phyloP scores from a whole-genome alignment of 2,113 vertebrate species.

The Fulica atra region DNA sequence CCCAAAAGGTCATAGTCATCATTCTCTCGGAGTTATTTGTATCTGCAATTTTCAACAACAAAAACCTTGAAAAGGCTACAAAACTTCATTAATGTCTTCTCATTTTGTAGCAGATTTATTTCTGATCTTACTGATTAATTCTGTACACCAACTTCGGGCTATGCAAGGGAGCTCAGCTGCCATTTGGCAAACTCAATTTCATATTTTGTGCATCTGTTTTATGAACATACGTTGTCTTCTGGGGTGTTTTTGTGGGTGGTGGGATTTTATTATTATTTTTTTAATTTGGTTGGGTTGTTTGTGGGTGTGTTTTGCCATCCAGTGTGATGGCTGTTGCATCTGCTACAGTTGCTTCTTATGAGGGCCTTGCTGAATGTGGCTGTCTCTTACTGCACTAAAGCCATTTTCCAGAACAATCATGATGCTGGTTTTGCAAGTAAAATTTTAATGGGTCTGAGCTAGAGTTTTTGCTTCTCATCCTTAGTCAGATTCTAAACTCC shows the following conservation, averaged over 20 bases:
- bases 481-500: not conserved
- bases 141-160: fast-evolving
- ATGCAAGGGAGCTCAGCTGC: not conserved
- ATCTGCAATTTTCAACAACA: not conserved
- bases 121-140: not conserved
- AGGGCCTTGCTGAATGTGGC: not conserved
- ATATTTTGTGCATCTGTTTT: not conserved
- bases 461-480: not conserved
- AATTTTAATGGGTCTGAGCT: not conserved
- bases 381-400: not conserved
- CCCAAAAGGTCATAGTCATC: not conserved
- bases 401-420: not conserved
- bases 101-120: not conserved
- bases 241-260: too few relatives aligned
- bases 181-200: not conserved
- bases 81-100: not conserved
- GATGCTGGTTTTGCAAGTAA: not conserved
- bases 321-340: not conserved
- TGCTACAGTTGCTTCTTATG: not conserved
- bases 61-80: not conserved
- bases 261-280: not conserved
- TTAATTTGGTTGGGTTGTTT: not conserved
- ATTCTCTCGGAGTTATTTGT: not conserved
- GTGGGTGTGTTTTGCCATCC: not conserved
- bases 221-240: not conserved